These are phyloP conservation scores for Diprion similis DNA, from an alignment of 1,140 invertebrate genomes.

Conservation along the genomic window DNA sequence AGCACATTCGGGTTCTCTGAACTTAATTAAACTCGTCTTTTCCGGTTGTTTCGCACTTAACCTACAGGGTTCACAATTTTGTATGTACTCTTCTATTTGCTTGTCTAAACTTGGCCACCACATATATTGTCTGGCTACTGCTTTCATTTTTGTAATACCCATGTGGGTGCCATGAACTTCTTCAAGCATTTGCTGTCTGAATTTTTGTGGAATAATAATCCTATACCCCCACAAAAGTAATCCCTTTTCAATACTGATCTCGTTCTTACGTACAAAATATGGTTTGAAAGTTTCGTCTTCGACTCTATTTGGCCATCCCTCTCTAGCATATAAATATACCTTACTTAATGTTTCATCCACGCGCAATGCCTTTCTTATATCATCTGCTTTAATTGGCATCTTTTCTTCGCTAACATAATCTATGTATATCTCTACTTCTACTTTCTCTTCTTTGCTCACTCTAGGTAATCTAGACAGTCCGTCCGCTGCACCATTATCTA, in stretches of 20 bases:
- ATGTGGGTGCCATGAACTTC: constrained; percentile 35
- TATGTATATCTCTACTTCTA: constrained; percentile 23
- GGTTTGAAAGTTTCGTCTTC: constrained; percentile 22
- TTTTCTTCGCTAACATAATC: constrained; percentile 29
- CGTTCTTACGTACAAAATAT: constrained; percentile 14
- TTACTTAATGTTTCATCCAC: constrained; percentile 31
- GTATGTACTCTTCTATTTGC: constrained; percentile 42
- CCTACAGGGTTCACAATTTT: constrained; percentile 37
- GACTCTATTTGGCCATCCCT: constrained; percentile 23
- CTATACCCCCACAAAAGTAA: constrained; percentile 44
- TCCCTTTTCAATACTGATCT: constrained; percentile 36
- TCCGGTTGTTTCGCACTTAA: constrained; percentile 19
- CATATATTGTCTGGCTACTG: constrained; percentile 43
- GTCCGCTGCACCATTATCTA: constrained; percentile 37
- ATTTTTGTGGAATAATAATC: constrained; percentile 40
- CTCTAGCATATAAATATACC: constrained; percentile 27
- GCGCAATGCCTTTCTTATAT: constrained; percentile 27
- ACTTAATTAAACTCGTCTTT: constrained; percentile 34
- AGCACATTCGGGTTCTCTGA: constrained; percentile 32
- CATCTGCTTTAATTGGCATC: constrained; percentile 25
- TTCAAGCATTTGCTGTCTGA: constrained; percentile 34
- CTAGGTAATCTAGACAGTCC: constrained; percentile 40
- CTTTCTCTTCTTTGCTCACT: neutral
- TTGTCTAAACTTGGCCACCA: constrained; percentile 51
- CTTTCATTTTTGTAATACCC: constrained; percentile 48